Conservation (phyloP, 2,113 vertebrate species). For the Pterophyllum scalare region DNA sequence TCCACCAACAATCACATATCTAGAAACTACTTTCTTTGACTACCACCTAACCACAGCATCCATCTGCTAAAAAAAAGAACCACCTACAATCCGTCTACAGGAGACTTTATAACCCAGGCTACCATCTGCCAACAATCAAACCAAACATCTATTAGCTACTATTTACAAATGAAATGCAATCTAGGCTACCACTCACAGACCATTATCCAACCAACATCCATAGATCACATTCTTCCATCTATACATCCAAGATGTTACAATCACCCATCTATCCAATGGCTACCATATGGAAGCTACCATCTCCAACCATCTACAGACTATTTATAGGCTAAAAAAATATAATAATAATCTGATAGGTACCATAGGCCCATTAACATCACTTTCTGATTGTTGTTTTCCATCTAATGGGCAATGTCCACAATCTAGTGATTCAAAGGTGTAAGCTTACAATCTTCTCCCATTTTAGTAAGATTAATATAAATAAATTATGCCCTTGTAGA, state of each 20-base stretch:
- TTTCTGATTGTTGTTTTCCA: too few relatives aligned
- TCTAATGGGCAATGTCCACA: background rate
- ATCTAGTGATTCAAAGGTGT: background rate
- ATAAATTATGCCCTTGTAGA: background rate
- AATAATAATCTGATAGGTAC: background rate
- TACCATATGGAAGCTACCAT: background rate
- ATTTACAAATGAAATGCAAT: background rate
- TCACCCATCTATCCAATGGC: background rate
- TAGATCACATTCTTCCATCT: background rate
- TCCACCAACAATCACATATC: too few relatives aligned
- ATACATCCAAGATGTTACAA: background rate
- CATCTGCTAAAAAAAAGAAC: too few relatives aligned
- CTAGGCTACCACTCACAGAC: background rate
- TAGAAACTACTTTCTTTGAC: too few relatives aligned
- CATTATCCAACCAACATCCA: background rate
- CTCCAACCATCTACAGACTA: background rate
- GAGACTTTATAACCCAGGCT: too few relatives aligned
- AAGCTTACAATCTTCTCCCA: background rate
- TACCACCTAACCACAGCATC: too few relatives aligned
- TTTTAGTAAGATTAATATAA: background rate
- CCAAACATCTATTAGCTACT: background rate
- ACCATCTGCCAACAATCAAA: background rate
- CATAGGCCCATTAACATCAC: background rate
- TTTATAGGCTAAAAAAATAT: background rate
- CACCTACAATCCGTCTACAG: too few relatives aligned